Base-by-base conservation (phyloP, 2,113 vertebrate genomes). In the Psettodes erumei region DNA sequence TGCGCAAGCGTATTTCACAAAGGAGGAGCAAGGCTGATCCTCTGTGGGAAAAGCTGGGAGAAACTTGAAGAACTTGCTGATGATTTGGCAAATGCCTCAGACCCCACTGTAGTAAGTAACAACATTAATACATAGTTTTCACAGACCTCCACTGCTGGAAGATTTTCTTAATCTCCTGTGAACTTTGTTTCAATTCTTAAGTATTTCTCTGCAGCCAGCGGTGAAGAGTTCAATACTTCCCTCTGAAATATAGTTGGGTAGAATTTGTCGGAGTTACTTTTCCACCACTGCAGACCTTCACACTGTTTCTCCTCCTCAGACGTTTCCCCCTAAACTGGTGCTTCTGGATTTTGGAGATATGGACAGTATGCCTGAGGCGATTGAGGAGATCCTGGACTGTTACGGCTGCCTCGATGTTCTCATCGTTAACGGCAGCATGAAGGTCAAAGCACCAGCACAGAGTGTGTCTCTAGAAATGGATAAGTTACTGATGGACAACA, bases 331-430 rank as follows among this genome's bases (percentile, higher is more conserved):
- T 0, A 99, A 99, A 74, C 88, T 99, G 47, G 89, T 99, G 18
- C 91, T 96, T 61, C 83, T 99, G 89, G 97, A 99, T 61, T 94
- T 98, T 27, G 94, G 95, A 7, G 96, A 99, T 38, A 93, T 95
- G 64, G 95, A 91, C 75, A 94, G 92, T 66, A 83, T 97, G 70
- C 90, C 90, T 1, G 96, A 96, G 10, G 94, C 94, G 5, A 91
- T 95, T 0, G 94, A 86, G 35, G 97, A 99, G 79, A 93, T 98
- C 60, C 75, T 96, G 81, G 96, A 96, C 30, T 97, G 96, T 77
- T 99, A 97, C 0, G 96, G 97, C 55, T 98, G 96, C 45, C 92
- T 99, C 89, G 98, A 99, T 47, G 75, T 97, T 6, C 89, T 99
- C n/a, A 93, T 99, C 88, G 94, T 97, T 83, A 99, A 98, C 8